Evolutionary conservation across 2,888 invertebrate genomes (phyloP), one percentile per base, ranked within the genome.

Genomic region (Xestoiulus laeticollis): DNA sequence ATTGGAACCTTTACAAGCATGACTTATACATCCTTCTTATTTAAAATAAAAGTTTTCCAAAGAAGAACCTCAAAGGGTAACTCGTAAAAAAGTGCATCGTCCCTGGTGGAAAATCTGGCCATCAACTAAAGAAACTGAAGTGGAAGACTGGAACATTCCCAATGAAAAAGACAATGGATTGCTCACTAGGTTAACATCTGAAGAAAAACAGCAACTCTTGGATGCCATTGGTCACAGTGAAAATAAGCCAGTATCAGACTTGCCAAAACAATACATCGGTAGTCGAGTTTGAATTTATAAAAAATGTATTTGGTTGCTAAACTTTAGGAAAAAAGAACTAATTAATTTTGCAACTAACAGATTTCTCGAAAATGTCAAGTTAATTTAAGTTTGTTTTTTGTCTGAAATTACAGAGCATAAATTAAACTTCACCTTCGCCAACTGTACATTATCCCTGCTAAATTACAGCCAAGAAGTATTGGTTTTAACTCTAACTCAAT

Each of bases 351-450:
- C 38, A 38, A 38, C 38, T 5, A 38, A 38, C 38, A 38, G 38
- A 0, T 8, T 48, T 48, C 4, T 10, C 48, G 48, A 48, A 48
- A 48, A 14, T 44, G 8, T 44, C 44, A 44, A 44, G 3, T 48
- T 48, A 16, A 48, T 19, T 16, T 48, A 3, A 48, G 44, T 59
- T 12, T 59, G n/a, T 59, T 68, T 22, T 12, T 12, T 68, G n/a
- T 53, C 53, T 53, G 4, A 87, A 32, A 32, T 94, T 93, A 90
- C 93, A 95, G 96, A 96, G 90, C 96, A 96, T 91, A 96, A 95
- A 92, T 92, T 96, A 88, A 95, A 95, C 91, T 93, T 96, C 89
- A 95, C 96, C 0, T 91, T 96, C 87, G 95, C 95, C 22, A 96
- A 96, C 91, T 94, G 95, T 90, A 95, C 95, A 1, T 89, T 96